Base-by-base conservation (phyloP, 2,113 vertebrate species). In the Falco punctatus region DNA sequence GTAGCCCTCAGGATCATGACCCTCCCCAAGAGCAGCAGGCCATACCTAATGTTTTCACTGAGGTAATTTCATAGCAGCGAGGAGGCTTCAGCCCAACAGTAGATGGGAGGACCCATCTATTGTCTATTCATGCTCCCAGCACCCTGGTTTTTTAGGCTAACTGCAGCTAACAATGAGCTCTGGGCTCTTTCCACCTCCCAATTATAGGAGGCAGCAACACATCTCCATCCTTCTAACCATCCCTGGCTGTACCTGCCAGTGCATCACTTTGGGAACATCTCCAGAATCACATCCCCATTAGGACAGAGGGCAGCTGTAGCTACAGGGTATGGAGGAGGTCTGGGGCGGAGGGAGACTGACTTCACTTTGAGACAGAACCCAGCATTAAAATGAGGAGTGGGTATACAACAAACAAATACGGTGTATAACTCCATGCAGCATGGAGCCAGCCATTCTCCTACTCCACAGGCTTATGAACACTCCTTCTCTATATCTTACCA, bases 161-260 rank as follows among this genome's bases (percentile, higher is more conserved):
- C 15, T 15, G 5, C 46, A 66, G 30, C 35, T 33, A 58, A 15
- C 35, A 9, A 8, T 4, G 42, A n/a, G 18, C 8, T 73, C 57
- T 33, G n/a, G 15, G 42, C 6, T 75, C 12, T 6, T 88, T 54
- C 75, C 21, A 28, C 2, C 15, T 66, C 11, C 30, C 24, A 52
- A 15, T 14, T 5, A 32, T 0, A 11, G 24, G 19, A 17, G 12
- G 15, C 9, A 30, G 42, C 6, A 72, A 1, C 7, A 12, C 8
- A 16, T 18, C 51, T 12, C 18, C 10, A 5, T 33, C 13, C 21
- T 24, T 52, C 2, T 49, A 18, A 32, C n/a, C 17, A 15, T 10
- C n/a, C 51, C 70, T 8, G 18, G 12, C 42, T 54, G 51, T 44
- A 17, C 26, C 24, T 51, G 5, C 46, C 23, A 9, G 2, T 2